Base-by-base conservation (phyloP, 1,140 invertebrate genomes). In the Triops cancriformis region DNA sequence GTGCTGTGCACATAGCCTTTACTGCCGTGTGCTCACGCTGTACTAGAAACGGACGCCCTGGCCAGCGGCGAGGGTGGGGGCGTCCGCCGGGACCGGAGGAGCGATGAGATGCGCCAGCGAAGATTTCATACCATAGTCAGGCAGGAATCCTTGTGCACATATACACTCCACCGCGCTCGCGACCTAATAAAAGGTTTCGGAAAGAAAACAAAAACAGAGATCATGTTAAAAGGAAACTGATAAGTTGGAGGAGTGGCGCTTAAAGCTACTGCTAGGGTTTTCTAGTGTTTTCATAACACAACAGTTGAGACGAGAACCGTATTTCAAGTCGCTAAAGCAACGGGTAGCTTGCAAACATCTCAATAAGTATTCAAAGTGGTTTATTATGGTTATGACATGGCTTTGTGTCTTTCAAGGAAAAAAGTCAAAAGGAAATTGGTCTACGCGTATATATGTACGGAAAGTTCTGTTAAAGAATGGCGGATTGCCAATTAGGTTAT, bases 1-100 rank as follows among this genome's bases (percentile, higher is more conserved):
- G 51, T 23, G 23, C 9, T n/a, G 23, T 9, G 0, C 14, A 64
- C 51, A 64, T 64, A 64, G 51, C 51, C 51, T 64, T 64, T 64
- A 64, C 51, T 37, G 31, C 31, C 51, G 23, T 18, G 51, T 64
- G 51, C 51, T 64, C 51, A 64, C 51, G 51, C 51, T 64, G 23
- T 6, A 64, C 51, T 23, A 64, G 51, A 64, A 64, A 64, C 51
- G 51, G 51, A 64, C 51, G 51, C 51, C 51, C 51, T 64, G 51
- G 51, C 51, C 51, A 64, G 51, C 51, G 51, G 51, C 51, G 51
- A 64, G 51, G 51, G 51, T 64, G 51, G 51, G 51, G 51, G 51
- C 9, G 51, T 64, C 51, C 31, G 31, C 51, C 51, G n/a, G 23
- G 14, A 64, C 51, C 51, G 31, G 31, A 64, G 18, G 51, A 45